Percentiles rank a stretch among this genome's conserved stretches.
These are phyloP conservation scores for Hypocryptadius cinnamomeus DNA, from an alignment of 2,113 vertebrate species.

Conservation along the genomic window DNA sequence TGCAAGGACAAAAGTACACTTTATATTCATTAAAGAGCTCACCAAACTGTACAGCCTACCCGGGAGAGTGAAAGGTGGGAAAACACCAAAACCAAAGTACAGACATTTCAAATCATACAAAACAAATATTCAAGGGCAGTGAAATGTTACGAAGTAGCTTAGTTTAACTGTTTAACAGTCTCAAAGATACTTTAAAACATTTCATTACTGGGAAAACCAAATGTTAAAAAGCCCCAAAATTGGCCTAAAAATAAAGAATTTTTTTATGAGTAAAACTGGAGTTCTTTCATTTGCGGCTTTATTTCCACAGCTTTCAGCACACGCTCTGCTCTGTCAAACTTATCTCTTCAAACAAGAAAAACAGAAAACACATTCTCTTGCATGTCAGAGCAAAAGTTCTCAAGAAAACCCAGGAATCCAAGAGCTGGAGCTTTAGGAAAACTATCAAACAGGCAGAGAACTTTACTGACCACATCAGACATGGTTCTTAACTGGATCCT, in stretches of 20 bases:
- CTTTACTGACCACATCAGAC: neutral
- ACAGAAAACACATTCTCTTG: neutral
- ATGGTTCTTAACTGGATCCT: neutral
- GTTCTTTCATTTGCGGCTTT: neutral
- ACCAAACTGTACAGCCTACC: neutral
- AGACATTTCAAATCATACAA: neutral
- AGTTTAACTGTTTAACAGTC: neutral
- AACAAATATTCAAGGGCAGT: constrained; percentile 2
- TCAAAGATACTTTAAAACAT: constrained; percentile 14
- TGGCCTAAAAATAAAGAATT: neutral
- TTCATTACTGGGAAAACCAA: neutral
- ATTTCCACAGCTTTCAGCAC: neutral
- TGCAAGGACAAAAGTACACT: neutral
- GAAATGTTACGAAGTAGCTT: constrained; percentile 1
- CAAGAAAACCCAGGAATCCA: neutral
- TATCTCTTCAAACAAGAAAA: neutral
- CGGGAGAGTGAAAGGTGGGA: neutral
- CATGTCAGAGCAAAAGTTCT: neutral
- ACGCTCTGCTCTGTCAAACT: neutral
- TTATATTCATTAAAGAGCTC: neutral
- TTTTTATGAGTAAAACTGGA: neutral
- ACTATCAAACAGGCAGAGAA: neutral
- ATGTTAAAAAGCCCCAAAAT: neutral
- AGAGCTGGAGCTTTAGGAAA: neutral
- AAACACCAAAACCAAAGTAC: neutral